Conservation (phyloP, 2,888 invertebrate genomes). For the Idaea dimidiata region DNA sequence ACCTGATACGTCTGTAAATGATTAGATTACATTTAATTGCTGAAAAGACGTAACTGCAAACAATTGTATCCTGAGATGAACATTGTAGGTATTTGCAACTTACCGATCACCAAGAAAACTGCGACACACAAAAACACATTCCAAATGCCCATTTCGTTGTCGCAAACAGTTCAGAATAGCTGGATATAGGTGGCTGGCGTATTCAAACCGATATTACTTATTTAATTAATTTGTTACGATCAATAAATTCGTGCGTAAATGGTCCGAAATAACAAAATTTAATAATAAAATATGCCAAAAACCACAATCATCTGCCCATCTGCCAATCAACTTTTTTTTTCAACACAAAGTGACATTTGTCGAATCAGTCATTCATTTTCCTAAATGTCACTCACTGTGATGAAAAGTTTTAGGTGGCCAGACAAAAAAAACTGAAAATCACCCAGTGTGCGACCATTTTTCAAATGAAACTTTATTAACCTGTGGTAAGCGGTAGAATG, state of each 20-base stretch:
- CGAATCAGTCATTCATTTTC: background rate
- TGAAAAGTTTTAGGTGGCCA: background rate
- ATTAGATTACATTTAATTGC: background rate
- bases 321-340: background rate
- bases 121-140: conserved; percentile 46
- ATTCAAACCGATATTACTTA: background rate
- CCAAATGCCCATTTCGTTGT: conserved; percentile 47
- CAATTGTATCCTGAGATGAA: background rate
- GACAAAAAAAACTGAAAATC: too few species aligned
- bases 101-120: conserved; percentile 48
- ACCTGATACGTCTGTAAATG: conserved; percentile 45
- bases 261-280: background rate
- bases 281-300: background rate
- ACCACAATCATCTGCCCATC: background rate
- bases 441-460: too few species aligned
- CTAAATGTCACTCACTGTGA: background rate
- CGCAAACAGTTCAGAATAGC: background rate
- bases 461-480: too few species aligned
- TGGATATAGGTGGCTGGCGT: background rate
- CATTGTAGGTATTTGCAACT: conserved; percentile 10
- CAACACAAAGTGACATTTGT: background rate
- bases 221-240: background rate
- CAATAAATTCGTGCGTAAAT: background rate
- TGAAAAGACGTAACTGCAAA: background rate
- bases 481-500: too few species aligned